Conservation (phyloP, 2,797 vertebrate species). For the Decapterus maruadsi region DNA sequence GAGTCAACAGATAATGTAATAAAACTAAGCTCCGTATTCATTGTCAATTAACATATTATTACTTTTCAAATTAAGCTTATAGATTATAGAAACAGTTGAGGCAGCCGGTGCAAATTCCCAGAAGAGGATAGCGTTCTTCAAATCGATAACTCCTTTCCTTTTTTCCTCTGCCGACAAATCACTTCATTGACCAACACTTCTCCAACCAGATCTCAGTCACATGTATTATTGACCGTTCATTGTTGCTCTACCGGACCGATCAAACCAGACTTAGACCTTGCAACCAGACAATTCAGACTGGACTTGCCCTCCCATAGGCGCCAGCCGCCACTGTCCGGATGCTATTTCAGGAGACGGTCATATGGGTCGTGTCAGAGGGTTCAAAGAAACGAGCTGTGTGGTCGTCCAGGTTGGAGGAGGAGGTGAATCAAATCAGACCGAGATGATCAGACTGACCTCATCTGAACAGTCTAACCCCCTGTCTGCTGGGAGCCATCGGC, state of each 20-base stretch:
- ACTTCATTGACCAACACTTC: background rate
- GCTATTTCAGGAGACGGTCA: too few relatives aligned
- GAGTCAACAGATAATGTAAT: background rate
- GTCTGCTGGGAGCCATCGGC: too few relatives aligned
- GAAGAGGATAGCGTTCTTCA: background rate
- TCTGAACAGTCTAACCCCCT: too few relatives aligned
- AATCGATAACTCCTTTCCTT: background rate
- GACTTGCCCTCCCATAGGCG: too few relatives aligned
- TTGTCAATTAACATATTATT: slow-evolving; percentile 5
- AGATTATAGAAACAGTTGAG: background rate
- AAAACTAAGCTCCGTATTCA: background rate
- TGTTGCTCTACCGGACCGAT: background rate
- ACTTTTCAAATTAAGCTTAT: slow-evolving; percentile 12
- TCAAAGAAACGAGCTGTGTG: too few relatives aligned
- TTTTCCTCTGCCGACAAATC: background rate
- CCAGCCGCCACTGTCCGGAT: too few relatives aligned
- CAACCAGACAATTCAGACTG: too few relatives aligned
- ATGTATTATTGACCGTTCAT: background rate
- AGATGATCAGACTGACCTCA: too few relatives aligned
- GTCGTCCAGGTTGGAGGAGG: too few relatives aligned
- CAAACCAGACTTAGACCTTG: background rate
- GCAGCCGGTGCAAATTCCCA: background rate
- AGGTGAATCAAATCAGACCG: too few relatives aligned
- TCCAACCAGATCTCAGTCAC: background rate
- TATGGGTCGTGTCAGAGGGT: too few relatives aligned